phyloP scores from a whole-genome alignment of 2,888 invertebrate genomes.

The Allygus modestus region DNA sequence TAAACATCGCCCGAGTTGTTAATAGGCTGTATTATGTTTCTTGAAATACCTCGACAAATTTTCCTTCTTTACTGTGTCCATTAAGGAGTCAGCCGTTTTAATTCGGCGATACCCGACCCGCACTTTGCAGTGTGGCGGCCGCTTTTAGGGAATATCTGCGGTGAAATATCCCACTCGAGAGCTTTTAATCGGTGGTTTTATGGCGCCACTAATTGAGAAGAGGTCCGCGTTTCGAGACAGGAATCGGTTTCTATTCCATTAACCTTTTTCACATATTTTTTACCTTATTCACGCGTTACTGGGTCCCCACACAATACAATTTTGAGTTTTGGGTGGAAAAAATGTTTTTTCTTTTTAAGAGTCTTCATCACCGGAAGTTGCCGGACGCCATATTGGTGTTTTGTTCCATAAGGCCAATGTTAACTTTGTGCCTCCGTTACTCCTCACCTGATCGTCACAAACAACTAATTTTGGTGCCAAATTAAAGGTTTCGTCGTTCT shows the following conservation, averaged over 20 bases:
- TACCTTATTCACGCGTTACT: too few relatives aligned
- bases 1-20: constrained; percentile 50
- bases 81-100: constrained; percentile 43
- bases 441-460: too few relatives aligned
- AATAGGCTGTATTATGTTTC: constrained; percentile 54
- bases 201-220: not conserved
- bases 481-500: too few relatives aligned
- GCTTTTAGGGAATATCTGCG: not conserved
- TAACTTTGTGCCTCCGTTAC: too few relatives aligned
- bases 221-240: not conserved
- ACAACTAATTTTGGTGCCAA: too few relatives aligned
- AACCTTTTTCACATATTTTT: not conserved
- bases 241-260: constrained; percentile 16
- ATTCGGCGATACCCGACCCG: constrained; percentile 34
- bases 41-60: constrained; percentile 54
- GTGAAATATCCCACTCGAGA: not conserved
- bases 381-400: too few relatives aligned
- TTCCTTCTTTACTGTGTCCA: constrained; percentile 21
- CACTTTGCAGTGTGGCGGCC: not conserved
- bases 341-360: too few relatives aligned
- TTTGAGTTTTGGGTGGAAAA: too few relatives aligned
- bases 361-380: too few relatives aligned
- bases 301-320: too few relatives aligned
- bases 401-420: too few relatives aligned
- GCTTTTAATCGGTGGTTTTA: constrained; percentile 10